Percentiles rank a stretch among this genome's conserved stretches.
Evolutionary conservation across 2,797 vertebrate species (phyloP).

Genomic region (Merluccius polli): DNA sequence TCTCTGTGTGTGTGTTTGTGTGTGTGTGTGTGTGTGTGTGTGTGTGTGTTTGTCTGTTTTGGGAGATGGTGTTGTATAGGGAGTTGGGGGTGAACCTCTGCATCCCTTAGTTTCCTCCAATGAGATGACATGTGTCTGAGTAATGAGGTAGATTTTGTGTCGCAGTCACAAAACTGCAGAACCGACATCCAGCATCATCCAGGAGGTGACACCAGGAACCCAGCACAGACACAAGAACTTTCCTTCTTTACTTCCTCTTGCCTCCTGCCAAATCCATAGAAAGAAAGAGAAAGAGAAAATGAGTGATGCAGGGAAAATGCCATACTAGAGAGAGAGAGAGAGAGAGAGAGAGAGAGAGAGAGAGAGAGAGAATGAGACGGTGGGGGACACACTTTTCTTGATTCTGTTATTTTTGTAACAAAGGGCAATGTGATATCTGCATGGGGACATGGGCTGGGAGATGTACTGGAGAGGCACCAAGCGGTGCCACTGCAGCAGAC

Average conservation of each 20-base stretch:
- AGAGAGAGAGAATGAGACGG: not conserved
- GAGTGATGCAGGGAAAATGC: not conserved
- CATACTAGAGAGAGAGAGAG: not conserved
- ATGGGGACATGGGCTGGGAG: slow-evolving; percentile 39
- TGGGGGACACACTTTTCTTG: slow-evolving; percentile 33
- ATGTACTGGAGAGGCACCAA: slow-evolving; percentile 16
- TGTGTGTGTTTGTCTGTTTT: slow-evolving; percentile 5
- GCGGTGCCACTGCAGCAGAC: slow-evolving; percentile 15
- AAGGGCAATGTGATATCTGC: slow-evolving; percentile 52
- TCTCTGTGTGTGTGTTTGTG: slow-evolving; percentile 15
- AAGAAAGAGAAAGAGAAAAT: not conserved
- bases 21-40: slow-evolving; percentile 9
- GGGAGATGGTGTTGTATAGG: slow-evolving; percentile 1
- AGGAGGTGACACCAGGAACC: slow-evolving; percentile 24
- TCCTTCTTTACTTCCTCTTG: not conserved
- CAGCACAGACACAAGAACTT: slow-evolving; percentile 22
- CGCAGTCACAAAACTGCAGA: slow-evolving; percentile 22
- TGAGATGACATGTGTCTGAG: slow-evolving; percentile 27
- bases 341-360: not conserved
- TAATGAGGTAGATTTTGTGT: slow-evolving; percentile 45
- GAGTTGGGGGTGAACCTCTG: slow-evolving; percentile 20
- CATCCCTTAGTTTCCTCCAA: slow-evolving; percentile 11
- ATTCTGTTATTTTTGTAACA: slow-evolving; percentile 57
- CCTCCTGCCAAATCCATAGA: slow-evolving; percentile 9
- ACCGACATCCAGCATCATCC: slow-evolving; percentile 32